Evolutionary conservation across 2,797 vertebrate species (phyloP), one percentile per base, ranked within the genome.

Genomic region (Sparidentex hasta): DNA sequence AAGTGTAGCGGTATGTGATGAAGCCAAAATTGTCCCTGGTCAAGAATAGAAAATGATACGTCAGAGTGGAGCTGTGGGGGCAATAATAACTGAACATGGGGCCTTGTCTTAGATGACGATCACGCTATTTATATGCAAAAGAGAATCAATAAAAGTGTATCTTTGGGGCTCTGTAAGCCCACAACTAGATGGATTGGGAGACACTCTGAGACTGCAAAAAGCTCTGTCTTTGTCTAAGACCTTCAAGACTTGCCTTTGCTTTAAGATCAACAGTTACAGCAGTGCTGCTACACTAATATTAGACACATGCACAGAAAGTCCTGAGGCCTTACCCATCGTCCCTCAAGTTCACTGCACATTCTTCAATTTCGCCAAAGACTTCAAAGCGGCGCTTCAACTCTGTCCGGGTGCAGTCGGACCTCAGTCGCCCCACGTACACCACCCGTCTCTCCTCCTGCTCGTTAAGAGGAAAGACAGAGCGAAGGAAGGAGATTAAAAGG

Each of bases 331-430:
- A 99, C 98, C 98, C 98, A 93, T 99, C 97, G 92, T 98, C 97
- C 94, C 86, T 96, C 91, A 98, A 94, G 96, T 98, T 98, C 94
- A 99, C 96, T 78, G 97, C 96, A 90, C 98, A 99, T 94, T 99
- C 98, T 94, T 99, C 98, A 91, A 99, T 98, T 96, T 99, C 98
- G 92, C 98, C 98, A 88, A 99, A 99, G 95, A 98, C 97, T 97
- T 98, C 96, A 97, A 99, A 99, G 89, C 97, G 97, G 83, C 96
- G 95, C 94, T 96, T 98, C 94, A 99, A 94, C 95, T 99, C 98
- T 25, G 96, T 96, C 89, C 96, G 96, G 85, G 96, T 98, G 89
- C 96, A 98, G 93, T 96, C 95, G 91, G 97, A 94, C 93, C 96
- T 96, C 94, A 99, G 97, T 95, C 97, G 97, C 83, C 97, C 97